These are phyloP conservation scores for Scaptodrosophila latifasciaeformis DNA, from an alignment of 2,888 invertebrate genomes.

Conservation along the genomic window DNA sequence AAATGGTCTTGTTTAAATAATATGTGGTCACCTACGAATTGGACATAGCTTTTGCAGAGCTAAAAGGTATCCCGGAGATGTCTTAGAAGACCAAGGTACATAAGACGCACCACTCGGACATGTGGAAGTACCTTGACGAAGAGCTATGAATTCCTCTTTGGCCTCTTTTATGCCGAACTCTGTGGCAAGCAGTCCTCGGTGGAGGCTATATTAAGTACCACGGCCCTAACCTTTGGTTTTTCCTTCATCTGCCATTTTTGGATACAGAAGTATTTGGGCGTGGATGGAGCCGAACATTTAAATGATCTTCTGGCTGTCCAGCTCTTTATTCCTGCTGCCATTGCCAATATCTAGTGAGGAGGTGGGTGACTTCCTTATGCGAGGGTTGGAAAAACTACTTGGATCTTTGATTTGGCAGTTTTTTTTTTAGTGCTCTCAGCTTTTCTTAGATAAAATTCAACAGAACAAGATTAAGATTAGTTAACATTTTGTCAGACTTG, in stretches of 20 bases:
- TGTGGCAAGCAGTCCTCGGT: slow-evolving; percentile 72
- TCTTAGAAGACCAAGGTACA: slow-evolving; percentile 90
- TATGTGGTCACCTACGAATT: slow-evolving; percentile 93
- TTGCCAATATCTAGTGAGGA: slow-evolving; percentile 90
- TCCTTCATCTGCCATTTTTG: slow-evolving; percentile 90
- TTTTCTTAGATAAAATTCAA: slow-evolving; percentile 37
- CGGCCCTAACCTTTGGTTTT: slow-evolving; percentile 85
- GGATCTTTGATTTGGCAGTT: slow-evolving; percentile 70
- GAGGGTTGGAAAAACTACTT: slow-evolving; percentile 72
- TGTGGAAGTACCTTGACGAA: slow-evolving; percentile 98
- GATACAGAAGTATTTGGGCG: slow-evolving; percentile 73
- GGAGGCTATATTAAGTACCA: slow-evolving; percentile 76
- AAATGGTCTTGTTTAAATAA: slow-evolving; percentile 93
- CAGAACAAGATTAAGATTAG: too few species aligned
- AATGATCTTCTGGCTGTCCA: slow-evolving; percentile 83
- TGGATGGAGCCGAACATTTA: slow-evolving; percentile 78
- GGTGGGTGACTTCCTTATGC: slow-evolving; percentile 83
- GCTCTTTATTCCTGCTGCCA: slow-evolving; percentile 84
- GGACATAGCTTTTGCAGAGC: slow-evolving; percentile 81
- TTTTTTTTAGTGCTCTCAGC: slow-evolving; percentile 73
- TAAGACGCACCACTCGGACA: slow-evolving; percentile 93
- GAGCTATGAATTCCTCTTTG: slow-evolving; percentile 92
- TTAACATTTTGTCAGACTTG: too few species aligned
- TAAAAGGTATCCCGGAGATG: slow-evolving; percentile 81
- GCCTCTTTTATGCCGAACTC: slow-evolving; percentile 88